phyloP scores from a whole-genome alignment of 2,797 vertebrate genomes.

The Premnoplex brunnescens region DNA sequence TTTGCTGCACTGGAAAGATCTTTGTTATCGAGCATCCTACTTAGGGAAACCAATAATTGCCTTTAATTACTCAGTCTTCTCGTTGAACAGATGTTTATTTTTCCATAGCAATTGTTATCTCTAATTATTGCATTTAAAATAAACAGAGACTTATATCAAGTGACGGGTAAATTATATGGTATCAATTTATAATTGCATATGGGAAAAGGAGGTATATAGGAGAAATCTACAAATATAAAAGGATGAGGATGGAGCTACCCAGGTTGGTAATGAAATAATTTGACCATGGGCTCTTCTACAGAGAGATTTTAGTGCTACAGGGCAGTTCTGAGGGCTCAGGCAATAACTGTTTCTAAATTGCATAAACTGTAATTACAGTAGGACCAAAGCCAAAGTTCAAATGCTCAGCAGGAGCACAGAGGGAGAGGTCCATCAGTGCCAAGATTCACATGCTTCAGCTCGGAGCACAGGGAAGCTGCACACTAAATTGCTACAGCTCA shows the following conservation, averaged over 20 bases:
- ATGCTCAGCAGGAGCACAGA: background rate
- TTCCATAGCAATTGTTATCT: constrained; percentile 62
- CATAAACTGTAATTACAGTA: constrained; percentile 49
- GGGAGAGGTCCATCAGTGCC: background rate
- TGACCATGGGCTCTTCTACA: background rate
- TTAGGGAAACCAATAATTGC: constrained; percentile 21
- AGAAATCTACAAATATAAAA: constrained; percentile 14
- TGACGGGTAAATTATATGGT: constrained; percentile 48
- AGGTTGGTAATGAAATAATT: constrained; percentile 38
- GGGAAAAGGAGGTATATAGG: background rate
- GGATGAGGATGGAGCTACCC: background rate
- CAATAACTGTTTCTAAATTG: constrained; percentile 6
- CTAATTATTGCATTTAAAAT: constrained; percentile 66
- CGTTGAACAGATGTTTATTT: constrained; percentile 59
- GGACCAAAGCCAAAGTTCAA: constrained; percentile 23
- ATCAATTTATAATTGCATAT: constrained; percentile 45
- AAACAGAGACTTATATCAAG: constrained; percentile 42
- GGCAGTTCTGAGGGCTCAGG: background rate
- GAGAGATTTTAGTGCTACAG: background rate
- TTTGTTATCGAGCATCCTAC: background rate
- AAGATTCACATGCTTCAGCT: background rate
- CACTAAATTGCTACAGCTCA: background rate
- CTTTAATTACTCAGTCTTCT: constrained; percentile 44
- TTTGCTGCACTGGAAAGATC: background rate
- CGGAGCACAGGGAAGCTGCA: background rate